Base-by-base conservation (phyloP, 2,113 vertebrate species). In the Helogale parvula region DNA sequence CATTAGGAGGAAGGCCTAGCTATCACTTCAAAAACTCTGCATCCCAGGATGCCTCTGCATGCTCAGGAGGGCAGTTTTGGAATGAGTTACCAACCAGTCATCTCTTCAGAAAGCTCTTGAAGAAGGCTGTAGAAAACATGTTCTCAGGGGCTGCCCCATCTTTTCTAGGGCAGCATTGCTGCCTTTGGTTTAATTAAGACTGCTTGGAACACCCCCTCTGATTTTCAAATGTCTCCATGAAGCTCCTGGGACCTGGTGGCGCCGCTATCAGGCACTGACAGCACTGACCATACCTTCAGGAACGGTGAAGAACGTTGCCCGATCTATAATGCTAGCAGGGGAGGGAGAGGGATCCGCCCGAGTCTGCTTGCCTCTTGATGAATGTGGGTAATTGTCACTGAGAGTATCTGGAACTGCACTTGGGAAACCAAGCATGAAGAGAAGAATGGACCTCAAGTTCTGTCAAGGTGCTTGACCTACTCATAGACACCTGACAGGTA, bases 261-360 rank as follows among this genome's bases (percentile, higher is more conserved):
- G 15, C 45, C 6, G 4, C 41, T 35, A 1, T 72, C 15, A n/a
- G 63, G 31, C 0, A 0, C 31, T 69, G 60, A 82, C 15, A 8
- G 79, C 0, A 0, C 52, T n/a, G 15, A 11, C 17, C n/a, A 2
- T 6, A 54, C 14, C 52, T 81, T 68, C 1, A 0, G n/a, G 57
- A 94, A 87, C n/a, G 7, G 0, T 27, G 54, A 68, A 63, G 50
- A 50, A 69, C 11, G 6, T 38, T 81, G 60, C 81, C n/a, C 17
- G 8, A 71, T 47, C 65, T 35, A 33, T 63, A 47, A 19, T 23
- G n/a, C n/a, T 57, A 27, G 41, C 7, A 12, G 9, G 12, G 47
- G 14, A 69, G 29, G n/a, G 31, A 74, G 13, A 10, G 5, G 7
- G 12, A 16, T 12, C 80, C 29, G 4, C 65, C 25, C 21, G 12